A percentile compares a stretch with the other conserved stretches of the same genome.
phyloP scores from a whole-genome alignment of 2,888 invertebrate genomes.

The Ophioninae sp. region DNA sequence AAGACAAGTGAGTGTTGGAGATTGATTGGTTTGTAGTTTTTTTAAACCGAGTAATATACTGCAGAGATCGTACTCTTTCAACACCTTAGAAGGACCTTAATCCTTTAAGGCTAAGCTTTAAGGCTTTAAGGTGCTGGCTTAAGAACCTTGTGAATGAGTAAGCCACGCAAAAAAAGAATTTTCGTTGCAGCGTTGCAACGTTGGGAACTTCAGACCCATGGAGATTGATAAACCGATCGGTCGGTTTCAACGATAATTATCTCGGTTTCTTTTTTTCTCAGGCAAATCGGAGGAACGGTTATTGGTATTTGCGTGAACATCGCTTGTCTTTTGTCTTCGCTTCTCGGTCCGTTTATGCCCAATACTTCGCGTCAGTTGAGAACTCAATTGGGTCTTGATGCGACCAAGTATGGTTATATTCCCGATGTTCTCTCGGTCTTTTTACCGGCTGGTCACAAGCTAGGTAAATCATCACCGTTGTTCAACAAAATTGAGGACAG shows the following conservation, averaged over 20 bases:
- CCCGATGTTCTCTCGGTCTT: slow-evolving; percentile 81
- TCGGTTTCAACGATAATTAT: slow-evolving; percentile 6
- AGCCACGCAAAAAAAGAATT: no score
- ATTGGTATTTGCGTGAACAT: slow-evolving; percentile 93
- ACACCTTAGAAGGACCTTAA: no score
- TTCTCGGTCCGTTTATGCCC: slow-evolving; percentile 97
- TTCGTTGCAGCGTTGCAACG: no score
- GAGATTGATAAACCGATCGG: neutral
- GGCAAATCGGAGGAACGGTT: slow-evolving; percentile 90
- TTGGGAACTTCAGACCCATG: no score
- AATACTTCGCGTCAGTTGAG: slow-evolving; percentile 86
- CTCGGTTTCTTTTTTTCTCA: slow-evolving; percentile 68
- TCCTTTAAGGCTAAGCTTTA: no score
- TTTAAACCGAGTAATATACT: no score
- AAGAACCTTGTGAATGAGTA: no score
- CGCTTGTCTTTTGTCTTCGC: slow-evolving; percentile 88
- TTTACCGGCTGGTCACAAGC: slow-evolving; percentile 90
- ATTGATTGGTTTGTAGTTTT: no score
- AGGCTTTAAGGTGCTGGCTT: no score
- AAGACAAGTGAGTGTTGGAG: slow-evolving; percentile 88
- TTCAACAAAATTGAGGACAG: slow-evolving; percentile 93
- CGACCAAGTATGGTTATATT: slow-evolving; percentile 74
- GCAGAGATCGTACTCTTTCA: no score
- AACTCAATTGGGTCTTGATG: slow-evolving; percentile 85
- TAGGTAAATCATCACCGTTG: slow-evolving; percentile 93